Conservation (phyloP, 2,113 vertebrate species). For the Labeo catla region DNA sequence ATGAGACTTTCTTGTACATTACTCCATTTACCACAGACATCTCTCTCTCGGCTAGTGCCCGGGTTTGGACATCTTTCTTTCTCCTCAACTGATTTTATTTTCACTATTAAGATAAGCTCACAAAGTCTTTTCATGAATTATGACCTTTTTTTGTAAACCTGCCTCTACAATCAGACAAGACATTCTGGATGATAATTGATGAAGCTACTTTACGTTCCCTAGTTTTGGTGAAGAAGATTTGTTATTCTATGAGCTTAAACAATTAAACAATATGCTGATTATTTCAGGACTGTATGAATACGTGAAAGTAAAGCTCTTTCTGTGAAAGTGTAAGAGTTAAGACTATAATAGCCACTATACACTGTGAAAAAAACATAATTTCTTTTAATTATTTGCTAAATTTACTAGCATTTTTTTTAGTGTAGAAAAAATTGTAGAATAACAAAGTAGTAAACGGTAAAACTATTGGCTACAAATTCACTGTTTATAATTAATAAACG, state of each 20-base stretch:
- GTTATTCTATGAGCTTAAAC: neutral
- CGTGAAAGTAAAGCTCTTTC: too few relatives aligned
- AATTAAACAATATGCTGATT: neutral
- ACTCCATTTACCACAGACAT: conserved; percentile 55
- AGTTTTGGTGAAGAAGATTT: neutral
- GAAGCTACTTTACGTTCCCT: neutral
- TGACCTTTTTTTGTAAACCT: neutral
- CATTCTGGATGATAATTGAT: neutral
- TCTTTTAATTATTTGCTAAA: neutral
- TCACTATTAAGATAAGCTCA: neutral
- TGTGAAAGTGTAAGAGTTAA: too few relatives aligned
- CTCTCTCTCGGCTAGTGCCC: conserved; percentile 9
- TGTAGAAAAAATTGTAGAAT: neutral
- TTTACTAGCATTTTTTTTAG: neutral
- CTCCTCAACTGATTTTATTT: neutral
- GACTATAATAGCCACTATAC: too few relatives aligned
- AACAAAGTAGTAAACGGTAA: neutral
- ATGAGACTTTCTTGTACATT: conserved; percentile 56
- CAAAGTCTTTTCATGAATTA: neutral
- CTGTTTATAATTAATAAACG: too few relatives aligned
- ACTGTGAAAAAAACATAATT: too few relatives aligned
- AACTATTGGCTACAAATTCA: too few relatives aligned
- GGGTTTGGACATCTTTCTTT: neutral
- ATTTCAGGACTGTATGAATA: neutral
- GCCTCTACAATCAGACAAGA: neutral